phyloP scores from a whole-genome alignment of 2,113 vertebrate species.

The Suncus etruscus region DNA sequence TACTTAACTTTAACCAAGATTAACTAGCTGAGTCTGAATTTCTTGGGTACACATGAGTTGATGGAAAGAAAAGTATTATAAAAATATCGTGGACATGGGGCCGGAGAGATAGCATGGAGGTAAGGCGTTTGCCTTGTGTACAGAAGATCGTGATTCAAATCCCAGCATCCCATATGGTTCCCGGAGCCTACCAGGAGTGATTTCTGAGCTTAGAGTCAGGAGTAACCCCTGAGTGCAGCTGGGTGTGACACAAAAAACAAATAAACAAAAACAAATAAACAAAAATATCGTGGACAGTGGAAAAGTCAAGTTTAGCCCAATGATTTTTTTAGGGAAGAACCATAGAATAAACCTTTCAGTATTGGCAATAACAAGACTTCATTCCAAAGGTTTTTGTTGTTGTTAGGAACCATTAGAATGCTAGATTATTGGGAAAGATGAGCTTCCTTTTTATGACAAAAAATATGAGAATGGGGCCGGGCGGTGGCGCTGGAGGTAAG shows the following conservation, averaged over 20 bases:
- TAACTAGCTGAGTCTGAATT: neutral
- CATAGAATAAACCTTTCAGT: neutral
- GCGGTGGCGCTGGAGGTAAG: too few relatives aligned
- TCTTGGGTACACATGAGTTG: neutral
- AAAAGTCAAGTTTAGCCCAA: neutral
- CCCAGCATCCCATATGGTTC: too few relatives aligned
- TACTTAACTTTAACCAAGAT: too few relatives aligned
- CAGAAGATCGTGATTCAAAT: too few relatives aligned
- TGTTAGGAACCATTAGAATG: slow-evolving; percentile 1
- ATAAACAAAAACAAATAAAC: too few relatives aligned
- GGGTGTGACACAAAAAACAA: too few relatives aligned
- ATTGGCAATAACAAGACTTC: neutral
- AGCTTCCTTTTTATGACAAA: slow-evolving; percentile 15
- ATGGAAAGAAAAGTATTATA: neutral
- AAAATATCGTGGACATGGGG: neutral
- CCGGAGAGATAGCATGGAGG: too few relatives aligned
- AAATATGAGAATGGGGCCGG: too few relatives aligned
- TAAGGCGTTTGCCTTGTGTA: too few relatives aligned
- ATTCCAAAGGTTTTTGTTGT: neutral
- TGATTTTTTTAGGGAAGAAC: slow-evolving; percentile 13
- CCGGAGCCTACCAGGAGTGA: too few relatives aligned
- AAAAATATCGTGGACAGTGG: neutral
- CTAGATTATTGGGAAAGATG: neutral
- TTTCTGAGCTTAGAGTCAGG: too few relatives aligned
- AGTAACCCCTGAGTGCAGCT: too few relatives aligned